Percentiles rank a stretch among this genome's conserved stretches.
Evolutionary conservation across 2,113 vertebrate species (phyloP).

Genomic region (Sapayoa aenigma): DNA sequence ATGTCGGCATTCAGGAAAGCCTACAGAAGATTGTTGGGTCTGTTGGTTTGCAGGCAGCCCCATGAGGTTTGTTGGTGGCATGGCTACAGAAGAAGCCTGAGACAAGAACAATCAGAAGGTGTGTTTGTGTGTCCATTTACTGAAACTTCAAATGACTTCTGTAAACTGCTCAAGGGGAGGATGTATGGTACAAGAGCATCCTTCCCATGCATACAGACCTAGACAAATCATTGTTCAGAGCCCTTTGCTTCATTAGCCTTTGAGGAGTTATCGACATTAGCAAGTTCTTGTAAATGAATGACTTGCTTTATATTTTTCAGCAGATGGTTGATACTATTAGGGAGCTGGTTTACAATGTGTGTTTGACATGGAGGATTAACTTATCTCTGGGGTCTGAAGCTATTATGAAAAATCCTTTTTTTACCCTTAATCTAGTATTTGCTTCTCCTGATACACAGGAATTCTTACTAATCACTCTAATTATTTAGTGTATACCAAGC

Average conservation of each 20-base stretch:
- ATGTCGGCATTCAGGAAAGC: background rate
- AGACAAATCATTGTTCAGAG: background rate
- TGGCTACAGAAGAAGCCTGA: background rate
- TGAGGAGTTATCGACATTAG: background rate
- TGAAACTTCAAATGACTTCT: background rate
- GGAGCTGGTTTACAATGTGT: background rate
- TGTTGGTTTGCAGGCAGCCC: background rate
- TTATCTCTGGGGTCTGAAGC: background rate
- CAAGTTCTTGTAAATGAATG: background rate
- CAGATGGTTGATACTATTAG: background rate
- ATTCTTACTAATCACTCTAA: background rate
- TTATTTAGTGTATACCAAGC: background rate
- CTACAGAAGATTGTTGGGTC: background rate
- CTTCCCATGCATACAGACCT: background rate
- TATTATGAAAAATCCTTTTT: background rate
- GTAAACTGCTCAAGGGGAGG: background rate
- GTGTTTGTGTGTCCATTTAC: background rate
- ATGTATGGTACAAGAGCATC: background rate
- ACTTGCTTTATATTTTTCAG: background rate
- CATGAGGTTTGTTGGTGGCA: accelerated
- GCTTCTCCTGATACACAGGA: background rate
- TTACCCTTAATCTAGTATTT: background rate
- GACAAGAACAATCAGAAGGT: background rate
- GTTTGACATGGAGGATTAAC: slow-evolving; percentile 21
- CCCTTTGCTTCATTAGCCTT: background rate